Evolutionary conservation across 23 tunicate species (phyloP), one percentile per base, ranked within the genome.

Genomic region (Trididemnum miniatum): DNA sequence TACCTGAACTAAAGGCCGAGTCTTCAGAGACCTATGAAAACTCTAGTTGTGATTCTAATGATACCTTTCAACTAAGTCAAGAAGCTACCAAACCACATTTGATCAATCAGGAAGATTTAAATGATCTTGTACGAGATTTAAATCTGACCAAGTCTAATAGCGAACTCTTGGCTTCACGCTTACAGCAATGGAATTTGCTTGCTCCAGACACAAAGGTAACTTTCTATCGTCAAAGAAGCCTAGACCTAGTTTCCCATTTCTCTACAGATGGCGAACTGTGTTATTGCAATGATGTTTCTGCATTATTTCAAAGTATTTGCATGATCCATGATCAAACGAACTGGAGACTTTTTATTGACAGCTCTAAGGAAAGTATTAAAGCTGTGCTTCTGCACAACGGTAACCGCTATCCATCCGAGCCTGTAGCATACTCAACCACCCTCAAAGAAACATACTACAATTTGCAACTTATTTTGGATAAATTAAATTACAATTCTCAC

Each of bases 121-220:
- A 76, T 0, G 65, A 76, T 28, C 76, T 5, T 71, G 76, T 71
- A 30, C 76, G 76, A 9, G 76, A 32, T 38, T 32, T 71, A 71
- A 71, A 34, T 71, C 76, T 71, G 23, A 9, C 76, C 31, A 71
- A n/a, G n/a, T n/a, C n/a, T n/a, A 62, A 76, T 22, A 51, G 32
- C 23, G 81, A 76, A 76, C 63, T 76, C 20, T 27, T 79, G 72
- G 51, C 30, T 9, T 60, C 71, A n/a, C n/a, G 83, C 7, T 34
- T 79, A 22, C 24, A 60, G 34, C 81, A 76, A 49, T 76, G 81
- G 81, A 76, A 76, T 20, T 51, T 76, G 28, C 81, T 76, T 0
- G 1, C 34, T 22, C 81, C 31, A 20, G 81, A 69, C 18, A 76
- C 81, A 76, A 71, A 71, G 39, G 76, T 71, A 4, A 35, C 76